These are phyloP conservation scores for Datnioides undecimradiatus DNA, from an alignment of 2,113 vertebrate genomes.

Conservation along the genomic window DNA sequence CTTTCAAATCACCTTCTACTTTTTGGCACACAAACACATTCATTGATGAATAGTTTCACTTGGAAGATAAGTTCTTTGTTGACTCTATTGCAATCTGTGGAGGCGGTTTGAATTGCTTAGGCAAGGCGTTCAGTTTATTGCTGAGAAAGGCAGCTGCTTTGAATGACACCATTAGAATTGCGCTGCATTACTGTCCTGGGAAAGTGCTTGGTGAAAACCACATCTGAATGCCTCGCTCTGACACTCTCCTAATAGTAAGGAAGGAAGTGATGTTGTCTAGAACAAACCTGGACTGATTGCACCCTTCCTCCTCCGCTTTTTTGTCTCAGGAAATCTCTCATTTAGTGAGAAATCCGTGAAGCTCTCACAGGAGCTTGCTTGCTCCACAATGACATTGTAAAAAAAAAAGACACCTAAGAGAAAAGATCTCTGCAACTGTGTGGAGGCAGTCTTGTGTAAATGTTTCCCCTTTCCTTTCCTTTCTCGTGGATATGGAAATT, in stretches of 20 bases:
- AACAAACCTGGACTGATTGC: slow-evolving; percentile 85
- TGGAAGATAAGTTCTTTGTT: slow-evolving; percentile 78
- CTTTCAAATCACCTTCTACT: slow-evolving; percentile 58
- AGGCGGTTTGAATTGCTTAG: slow-evolving; percentile 78
- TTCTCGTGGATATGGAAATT: slow-evolving; percentile 78
- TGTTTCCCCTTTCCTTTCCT: slow-evolving; percentile 74
- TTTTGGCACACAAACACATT: slow-evolving; percentile 70
- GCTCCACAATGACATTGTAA: slow-evolving; percentile 71
- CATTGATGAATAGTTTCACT: slow-evolving; percentile 75
- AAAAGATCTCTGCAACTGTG: slow-evolving; percentile 65
- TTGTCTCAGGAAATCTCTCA: slow-evolving; percentile 75
- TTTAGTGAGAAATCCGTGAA: slow-evolving; percentile 64
- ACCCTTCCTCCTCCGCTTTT: slow-evolving; percentile 74
- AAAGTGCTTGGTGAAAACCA: slow-evolving; percentile 74
- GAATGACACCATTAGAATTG: slow-evolving; percentile 77
- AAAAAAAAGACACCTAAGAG: slow-evolving; percentile 71
- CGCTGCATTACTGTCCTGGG: slow-evolving; percentile 79
- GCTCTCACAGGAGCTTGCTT: slow-evolving; percentile 66
- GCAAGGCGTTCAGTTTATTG: slow-evolving; percentile 79
- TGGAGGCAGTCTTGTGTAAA: slow-evolving; percentile 73
- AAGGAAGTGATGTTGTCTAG: slow-evolving; percentile 80
- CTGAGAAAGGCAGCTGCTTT: slow-evolving; percentile 77
- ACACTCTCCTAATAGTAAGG: slow-evolving; percentile 73
- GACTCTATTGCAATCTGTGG: slow-evolving; percentile 71
- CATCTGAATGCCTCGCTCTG: slow-evolving; percentile 77